These are phyloP conservation scores for Hydractinia symbiolongicarpus DNA, from an alignment of 30 jellyfish, hydroid and myxozoan genomes.

Conservation along the genomic window DNA sequence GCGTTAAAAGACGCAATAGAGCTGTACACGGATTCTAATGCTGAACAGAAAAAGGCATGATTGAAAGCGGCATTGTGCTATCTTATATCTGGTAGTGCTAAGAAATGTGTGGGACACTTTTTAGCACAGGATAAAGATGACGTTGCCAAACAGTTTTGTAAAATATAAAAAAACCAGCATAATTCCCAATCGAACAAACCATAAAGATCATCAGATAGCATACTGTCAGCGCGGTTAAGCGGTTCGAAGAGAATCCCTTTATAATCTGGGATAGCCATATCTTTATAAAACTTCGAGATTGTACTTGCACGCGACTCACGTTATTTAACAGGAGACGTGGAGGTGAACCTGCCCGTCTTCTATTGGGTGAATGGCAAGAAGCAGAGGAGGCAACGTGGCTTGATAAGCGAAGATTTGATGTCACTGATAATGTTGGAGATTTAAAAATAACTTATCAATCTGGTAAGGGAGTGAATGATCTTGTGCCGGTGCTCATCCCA, in stretches of 20 bases:
- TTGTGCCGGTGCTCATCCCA: slow-evolving; percentile 27
- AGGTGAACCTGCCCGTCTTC: slow-evolving; percentile 31
- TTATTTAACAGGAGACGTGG: no score
- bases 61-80: slow-evolving; percentile 1
- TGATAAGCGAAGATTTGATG: slow-evolving; percentile 16
- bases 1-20: slow-evolving; percentile 20
- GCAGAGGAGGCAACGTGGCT: slow-evolving; percentile 20
- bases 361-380: slow-evolving; percentile 18
- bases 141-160: background rate
- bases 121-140: slow-evolving; percentile 13
- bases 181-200: slow-evolving; percentile 20
- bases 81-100: background rate
- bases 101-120: background rate
- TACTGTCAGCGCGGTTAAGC: no score
- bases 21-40: slow-evolving; percentile 7
- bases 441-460: slow-evolving; percentile 22
- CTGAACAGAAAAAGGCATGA: background rate
- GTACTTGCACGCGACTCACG: slow-evolving; percentile 2
- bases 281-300: slow-evolving; percentile 5
- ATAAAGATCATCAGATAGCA: no score
- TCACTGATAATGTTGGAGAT: background rate
- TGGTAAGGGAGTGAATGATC: slow-evolving; percentile 22
- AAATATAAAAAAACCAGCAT: slow-evolving; percentile 24
- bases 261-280: no score
- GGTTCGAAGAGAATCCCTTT: no score